Conservation (phyloP, 64 coral and sea anemone species). For the Actinia equina region DNA sequence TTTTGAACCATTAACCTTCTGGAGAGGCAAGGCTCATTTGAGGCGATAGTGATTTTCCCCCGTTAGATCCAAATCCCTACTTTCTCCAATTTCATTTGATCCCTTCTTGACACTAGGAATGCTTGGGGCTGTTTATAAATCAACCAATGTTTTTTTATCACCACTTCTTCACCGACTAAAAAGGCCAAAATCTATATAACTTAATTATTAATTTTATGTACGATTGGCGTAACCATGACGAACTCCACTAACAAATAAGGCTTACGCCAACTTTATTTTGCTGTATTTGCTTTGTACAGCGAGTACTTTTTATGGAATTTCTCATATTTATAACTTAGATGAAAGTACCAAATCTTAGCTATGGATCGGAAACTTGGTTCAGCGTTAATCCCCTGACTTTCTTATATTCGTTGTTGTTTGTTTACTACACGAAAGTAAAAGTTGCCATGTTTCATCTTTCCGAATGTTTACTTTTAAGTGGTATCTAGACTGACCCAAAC, state of each 20-base stretch:
- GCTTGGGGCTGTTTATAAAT: not conserved
- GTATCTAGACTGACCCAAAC: not conserved
- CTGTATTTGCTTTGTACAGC: not conserved
- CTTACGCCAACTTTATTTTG: not conserved
- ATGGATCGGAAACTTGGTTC: not conserved
- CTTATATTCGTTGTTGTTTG: not conserved
- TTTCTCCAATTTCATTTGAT: constrained; percentile 12
- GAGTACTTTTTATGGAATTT: not conserved
- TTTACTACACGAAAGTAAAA: not conserved
- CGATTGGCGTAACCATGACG: constrained; percentile 3
- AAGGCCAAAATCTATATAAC: not conserved
- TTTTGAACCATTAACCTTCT: constrained; percentile 5
- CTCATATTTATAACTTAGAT: not conserved
- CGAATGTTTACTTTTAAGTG: not conserved
- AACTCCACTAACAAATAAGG: not conserved
- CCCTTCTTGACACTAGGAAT: not conserved
- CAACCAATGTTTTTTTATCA: not conserved
- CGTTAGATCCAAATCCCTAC: not conserved
- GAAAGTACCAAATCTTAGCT: not conserved
- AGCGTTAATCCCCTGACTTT: not conserved
- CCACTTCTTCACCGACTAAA: not conserved
- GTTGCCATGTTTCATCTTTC: not conserved
- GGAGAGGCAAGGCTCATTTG: not conserved
- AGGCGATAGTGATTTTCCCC: not conserved
- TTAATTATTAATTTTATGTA: constrained; percentile 9